Evolutionary conservation across 1,140 invertebrate species (phyloP).

Genomic region (Drosophila pseudoobscura): DNA sequence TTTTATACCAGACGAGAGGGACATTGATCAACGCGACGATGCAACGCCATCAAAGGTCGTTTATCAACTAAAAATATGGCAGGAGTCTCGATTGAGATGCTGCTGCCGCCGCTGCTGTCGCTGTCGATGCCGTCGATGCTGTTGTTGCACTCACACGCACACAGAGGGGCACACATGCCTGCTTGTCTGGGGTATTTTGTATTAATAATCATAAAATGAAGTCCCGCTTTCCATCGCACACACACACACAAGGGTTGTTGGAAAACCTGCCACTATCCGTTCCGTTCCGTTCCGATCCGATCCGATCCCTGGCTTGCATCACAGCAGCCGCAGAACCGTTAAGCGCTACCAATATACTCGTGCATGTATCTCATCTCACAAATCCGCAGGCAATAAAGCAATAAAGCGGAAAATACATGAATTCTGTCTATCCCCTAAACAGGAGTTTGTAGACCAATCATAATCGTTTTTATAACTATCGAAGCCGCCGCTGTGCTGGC

Average conservation of each 20-base stretch:
- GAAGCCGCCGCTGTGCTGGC: conserved; percentile 13
- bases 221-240: conserved; percentile 31
- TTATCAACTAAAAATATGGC: conserved; percentile 82
- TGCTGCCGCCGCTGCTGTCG: conserved; percentile 36
- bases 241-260: conserved; percentile 59
- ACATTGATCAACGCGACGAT: conserved; percentile 78
- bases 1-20: conserved; percentile 32
- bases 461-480: conserved; percentile 78
- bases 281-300: conserved; percentile 19
- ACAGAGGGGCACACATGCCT: background rate
- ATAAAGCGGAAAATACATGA: conserved; percentile 53
- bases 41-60: conserved; percentile 83
- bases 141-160: conserved; percentile 32
- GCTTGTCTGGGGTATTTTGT: conserved; percentile 12
- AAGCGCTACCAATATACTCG: conserved; percentile 7
- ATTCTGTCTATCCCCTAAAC: conserved; percentile 39
- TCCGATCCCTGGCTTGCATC: conserved; percentile 57
- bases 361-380: conserved; percentile 19
- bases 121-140: conserved; percentile 37
- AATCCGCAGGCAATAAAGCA: conserved; percentile 67
- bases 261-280: conserved; percentile 49
- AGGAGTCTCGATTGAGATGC: conserved; percentile 42
- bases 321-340: conserved; percentile 43
- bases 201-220: conserved; percentile 79
- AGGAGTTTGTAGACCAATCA: conserved; percentile 70